Evolutionary conservation across 2,113 vertebrate species (phyloP), one percentile per base, ranked within the genome.

Genomic region (Ardeotis arabs): DNA sequence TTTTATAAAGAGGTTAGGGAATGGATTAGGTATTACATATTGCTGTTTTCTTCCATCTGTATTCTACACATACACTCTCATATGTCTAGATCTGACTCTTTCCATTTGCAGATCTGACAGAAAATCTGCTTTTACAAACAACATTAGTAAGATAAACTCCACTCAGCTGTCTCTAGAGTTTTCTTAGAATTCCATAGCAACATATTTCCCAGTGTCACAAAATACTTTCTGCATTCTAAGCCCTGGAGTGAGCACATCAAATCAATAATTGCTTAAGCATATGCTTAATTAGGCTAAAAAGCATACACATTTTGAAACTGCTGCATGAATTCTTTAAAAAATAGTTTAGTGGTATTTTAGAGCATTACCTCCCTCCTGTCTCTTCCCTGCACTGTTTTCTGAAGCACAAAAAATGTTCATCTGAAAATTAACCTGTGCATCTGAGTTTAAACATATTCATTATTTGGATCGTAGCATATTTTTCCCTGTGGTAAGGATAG

Each of bases 261-360:
- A 94, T 96, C 75, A 96, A 93, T 95, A 96, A 93, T 92, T 93
- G 68, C 93, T 94, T 96, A 96, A 96, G 39, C 68, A 81, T 92
- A 94, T 81, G 95, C 66, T 88, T 96, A 96, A 95, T 95, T 93
- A 94, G 33, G 63, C 79, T 93, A 75, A 92, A 96, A 93, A 90
- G 44, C 68, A 81, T 67, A 63, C 16, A 24, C 52, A 93, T 77
- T 95, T 91, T 88, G 68, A 84, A 95, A 90, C 16, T 39, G 31
- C 59, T 75, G 50, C 76, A 92, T 84, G 67, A 90, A 85, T 96
- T 86, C 63, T 94, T 92, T 62, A 74, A 83, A 94, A 84, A 95
- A 59, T 21, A 50, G 31, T 78, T 79, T 35, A 50, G 45, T 84
- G 72, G 4, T 5, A 39, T 66, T 93, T 80, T 80, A 59, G 47